Conservation (phyloP, 1,140 invertebrate genomes). For the Drosophila parabipectinata region DNA sequence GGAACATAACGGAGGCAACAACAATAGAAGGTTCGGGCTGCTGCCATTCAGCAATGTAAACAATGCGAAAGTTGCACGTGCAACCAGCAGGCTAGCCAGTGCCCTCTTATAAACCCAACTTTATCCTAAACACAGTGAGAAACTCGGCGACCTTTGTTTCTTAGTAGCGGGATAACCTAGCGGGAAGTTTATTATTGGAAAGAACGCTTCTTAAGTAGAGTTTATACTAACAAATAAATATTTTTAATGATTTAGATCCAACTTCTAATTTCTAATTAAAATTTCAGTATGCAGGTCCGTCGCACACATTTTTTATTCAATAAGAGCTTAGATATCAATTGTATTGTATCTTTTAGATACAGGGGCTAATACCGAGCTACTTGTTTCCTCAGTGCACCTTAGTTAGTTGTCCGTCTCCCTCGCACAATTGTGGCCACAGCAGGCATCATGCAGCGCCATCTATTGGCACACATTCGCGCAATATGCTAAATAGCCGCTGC, state of each 20-base stretch:
- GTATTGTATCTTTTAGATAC: neutral
- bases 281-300: too few species aligned
- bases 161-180: too few species aligned
- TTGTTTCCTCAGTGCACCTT: slow-evolving; percentile 24
- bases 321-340: neutral
- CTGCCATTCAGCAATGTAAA: slow-evolving; percentile 66
- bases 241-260: too few species aligned
- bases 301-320: too few species aligned
- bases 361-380: neutral
- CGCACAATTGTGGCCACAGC: slow-evolving; percentile 8
- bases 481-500: slow-evolving; percentile 73
- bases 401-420: slow-evolving; percentile 21
- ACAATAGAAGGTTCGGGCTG: slow-evolving; percentile 21
- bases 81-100: slow-evolving; percentile 42
- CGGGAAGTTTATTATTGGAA: too few species aligned
- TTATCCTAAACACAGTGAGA: slow-evolving; percentile 19
- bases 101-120: slow-evolving; percentile 4
- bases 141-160: neutral
- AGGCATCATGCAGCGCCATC: slow-evolving; percentile 72
- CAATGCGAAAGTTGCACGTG: slow-evolving; percentile 79
- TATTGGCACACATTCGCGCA: slow-evolving; percentile 77
- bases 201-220: too few species aligned
- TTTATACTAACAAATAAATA: too few species aligned
- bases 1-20: slow-evolving; percentile 28
- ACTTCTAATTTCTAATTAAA: too few species aligned